Evolutionary conservation across 1,140 invertebrate genomes (phyloP).

Genomic region (Apis laboriosa): DNA sequence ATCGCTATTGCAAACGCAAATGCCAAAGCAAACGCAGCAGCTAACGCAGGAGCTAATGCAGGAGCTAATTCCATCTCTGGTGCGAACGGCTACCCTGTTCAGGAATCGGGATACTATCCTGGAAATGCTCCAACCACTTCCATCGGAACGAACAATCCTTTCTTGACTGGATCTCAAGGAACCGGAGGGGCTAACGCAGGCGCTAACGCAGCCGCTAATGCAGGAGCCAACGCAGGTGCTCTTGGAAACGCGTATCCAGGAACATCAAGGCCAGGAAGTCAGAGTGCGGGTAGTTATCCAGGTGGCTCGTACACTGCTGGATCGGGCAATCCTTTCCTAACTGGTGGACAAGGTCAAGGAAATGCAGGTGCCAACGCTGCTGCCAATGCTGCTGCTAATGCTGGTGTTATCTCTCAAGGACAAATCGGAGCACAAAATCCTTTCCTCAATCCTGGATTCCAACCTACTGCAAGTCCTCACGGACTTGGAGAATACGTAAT

Average conservation of each 20-base stretch:
- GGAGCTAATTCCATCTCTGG: slow-evolving; percentile 40
- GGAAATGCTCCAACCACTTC: not conserved
- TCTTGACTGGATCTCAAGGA: slow-evolving; percentile 15
- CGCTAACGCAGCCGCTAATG: slow-evolving; percentile 20
- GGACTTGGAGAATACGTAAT: not conserved
- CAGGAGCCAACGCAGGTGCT: slow-evolving; percentile 29
- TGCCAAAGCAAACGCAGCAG: slow-evolving; percentile 20
- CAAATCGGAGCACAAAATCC: slow-evolving; percentile 40
- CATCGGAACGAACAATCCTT: slow-evolving; percentile 31
- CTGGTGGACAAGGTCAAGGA: not conserved
- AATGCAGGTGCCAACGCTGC: slow-evolving; percentile 46
- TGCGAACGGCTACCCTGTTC: not conserved
- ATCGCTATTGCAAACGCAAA: not conserved
- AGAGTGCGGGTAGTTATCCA: not conserved
- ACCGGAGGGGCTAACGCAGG: not conserved
- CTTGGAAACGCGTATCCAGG: not conserved
- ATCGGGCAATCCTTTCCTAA: slow-evolving; percentile 16
- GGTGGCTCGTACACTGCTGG: not conserved
- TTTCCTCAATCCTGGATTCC: slow-evolving; percentile 6
- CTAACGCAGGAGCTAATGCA: slow-evolving; percentile 41
- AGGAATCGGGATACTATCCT: slow-evolving; percentile 1
- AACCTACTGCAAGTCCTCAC: too few species aligned
- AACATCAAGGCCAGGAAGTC: not conserved
- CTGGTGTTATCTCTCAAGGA: slow-evolving; percentile 18
- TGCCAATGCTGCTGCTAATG: slow-evolving; percentile 35